Base-by-base conservation (phyloP, 2,888 invertebrate genomes). In the Tethea ocularis region DNA sequence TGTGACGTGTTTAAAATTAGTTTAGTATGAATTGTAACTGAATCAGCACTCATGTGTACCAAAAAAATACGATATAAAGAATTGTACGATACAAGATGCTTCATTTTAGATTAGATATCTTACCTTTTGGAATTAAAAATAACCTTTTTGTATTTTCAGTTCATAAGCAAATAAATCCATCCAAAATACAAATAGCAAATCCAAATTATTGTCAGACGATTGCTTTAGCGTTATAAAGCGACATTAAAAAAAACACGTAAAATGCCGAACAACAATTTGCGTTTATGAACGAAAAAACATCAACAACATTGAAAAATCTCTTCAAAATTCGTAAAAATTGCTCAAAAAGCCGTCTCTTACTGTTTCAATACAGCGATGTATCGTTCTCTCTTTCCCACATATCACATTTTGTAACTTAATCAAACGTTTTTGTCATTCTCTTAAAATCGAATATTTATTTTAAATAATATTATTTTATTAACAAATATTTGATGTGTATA, bases 141-240 rank as follows among this genome's bases (percentile, higher is more conserved):
- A n/a, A n/a, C n/a, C n/a, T n/a, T n/a, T n/a, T n/a, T n/a, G n/a
- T n/a, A n/a, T n/a, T n/a, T n/a, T n/a, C n/a, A n/a, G n/a, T n/a
- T n/a, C n/a, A n/a, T n/a, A n/a, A 57, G 63, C 64, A 65, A 68
- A 53, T 61, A 2, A 64, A 64, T 29, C 57, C 58, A 0, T 36
- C 15, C 15, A 5, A 15, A 38, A 38, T 64, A 62, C 52, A 61
- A 62, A 66, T 60, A 71, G 67, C 66, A 75, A 78, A 65, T 67
- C 59, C 63, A 87, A 84, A 82, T 90, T 89, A 90, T 90, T 90
- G 89, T 89, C 90, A 69, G 67, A 80, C 68, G 68, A 89, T 89
- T 88, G 88, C 88, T 89, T 87, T 67, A 63, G 63, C 58, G 38
- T 23, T 51, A 69, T 46, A 60, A 62, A 68, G 61, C 61, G 63